Conservation (phyloP, 2,113 vertebrate genomes). For the Tragelaphus imberbis region DNA sequence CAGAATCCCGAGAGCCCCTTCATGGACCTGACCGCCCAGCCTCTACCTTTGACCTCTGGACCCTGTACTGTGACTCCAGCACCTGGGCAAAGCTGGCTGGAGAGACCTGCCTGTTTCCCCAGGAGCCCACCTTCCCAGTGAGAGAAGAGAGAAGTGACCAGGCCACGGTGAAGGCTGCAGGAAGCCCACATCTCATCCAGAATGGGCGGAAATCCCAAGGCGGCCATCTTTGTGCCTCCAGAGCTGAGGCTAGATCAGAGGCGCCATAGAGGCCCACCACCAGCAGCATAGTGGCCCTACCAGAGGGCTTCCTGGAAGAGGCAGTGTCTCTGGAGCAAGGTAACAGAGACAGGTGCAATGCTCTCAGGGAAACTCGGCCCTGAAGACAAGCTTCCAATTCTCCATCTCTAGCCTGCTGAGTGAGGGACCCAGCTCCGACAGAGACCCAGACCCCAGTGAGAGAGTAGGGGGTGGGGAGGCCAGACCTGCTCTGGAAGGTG, state of each 20-base stretch:
- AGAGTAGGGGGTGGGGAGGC: too few relatives aligned
- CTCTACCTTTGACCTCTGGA: background rate
- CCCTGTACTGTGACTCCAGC: fast-evolving
- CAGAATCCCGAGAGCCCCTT: fast-evolving
- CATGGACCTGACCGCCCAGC: background rate
- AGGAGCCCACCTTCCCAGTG: background rate
- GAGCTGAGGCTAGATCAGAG: background rate
- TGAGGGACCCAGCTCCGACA: too few relatives aligned
- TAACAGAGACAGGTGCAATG: background rate
- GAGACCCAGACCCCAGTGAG: too few relatives aligned
- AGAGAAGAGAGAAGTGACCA: background rate
- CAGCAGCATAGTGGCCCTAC: fast-evolving
- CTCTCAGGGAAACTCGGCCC: fast-evolving
- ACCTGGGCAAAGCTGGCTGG: background rate
- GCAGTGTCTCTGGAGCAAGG: background rate
- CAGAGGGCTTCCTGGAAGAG: background rate
- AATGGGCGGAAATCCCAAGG: fast-evolving
- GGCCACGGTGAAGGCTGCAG: fast-evolving
- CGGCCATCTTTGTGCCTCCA: fast-evolving
- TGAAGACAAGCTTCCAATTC: fast-evolving
- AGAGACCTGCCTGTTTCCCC: background rate
- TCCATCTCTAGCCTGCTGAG: background rate
- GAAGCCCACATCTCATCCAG: background rate
- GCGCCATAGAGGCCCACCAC: fast-evolving
- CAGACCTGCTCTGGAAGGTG: too few relatives aligned